Evolutionary conservation across 2,888 invertebrate species (phyloP).

Genomic region (Hybos culiciformis): DNA sequence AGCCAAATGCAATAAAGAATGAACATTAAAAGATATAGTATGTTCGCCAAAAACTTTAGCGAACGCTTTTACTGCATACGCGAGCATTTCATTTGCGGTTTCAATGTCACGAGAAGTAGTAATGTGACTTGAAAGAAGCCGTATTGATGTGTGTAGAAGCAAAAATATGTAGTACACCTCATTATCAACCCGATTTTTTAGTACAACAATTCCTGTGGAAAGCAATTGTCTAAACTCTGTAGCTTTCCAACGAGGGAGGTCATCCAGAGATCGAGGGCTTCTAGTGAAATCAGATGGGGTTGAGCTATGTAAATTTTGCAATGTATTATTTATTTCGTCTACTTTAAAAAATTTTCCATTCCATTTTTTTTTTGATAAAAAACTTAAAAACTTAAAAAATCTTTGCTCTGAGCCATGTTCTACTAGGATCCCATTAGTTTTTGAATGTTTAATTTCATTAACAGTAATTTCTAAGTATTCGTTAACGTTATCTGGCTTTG

Average conservation of each 20-base stretch:
- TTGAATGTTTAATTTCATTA: neutral
- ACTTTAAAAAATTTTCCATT: no score
- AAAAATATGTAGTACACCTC: no score
- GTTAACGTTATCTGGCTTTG: slow-evolving; percentile 1
- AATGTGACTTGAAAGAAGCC: neutral
- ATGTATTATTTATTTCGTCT: no score
- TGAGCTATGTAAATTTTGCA: neutral
- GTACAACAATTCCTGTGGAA: no score
- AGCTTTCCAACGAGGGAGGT: no score
- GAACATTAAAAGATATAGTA: neutral
- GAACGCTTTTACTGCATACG: neutral
- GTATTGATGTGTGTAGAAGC: no score
- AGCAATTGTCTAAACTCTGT: no score
- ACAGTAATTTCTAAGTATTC: neutral
- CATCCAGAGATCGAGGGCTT: neutral
- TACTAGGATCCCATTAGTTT: neutral
- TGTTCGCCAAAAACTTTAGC: neutral
- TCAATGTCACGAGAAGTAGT: neutral
- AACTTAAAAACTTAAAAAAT: neutral
- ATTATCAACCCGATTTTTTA: no score
- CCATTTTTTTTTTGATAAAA: no score
- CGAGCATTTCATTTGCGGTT: neutral
- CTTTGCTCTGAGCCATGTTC: neutral
- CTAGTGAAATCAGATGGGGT: neutral
- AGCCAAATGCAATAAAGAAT: slow-evolving; percentile 11